Evolutionary conservation across 1,140 invertebrate genomes (phyloP).

Genomic region (Monomorium pharaonis): DNA sequence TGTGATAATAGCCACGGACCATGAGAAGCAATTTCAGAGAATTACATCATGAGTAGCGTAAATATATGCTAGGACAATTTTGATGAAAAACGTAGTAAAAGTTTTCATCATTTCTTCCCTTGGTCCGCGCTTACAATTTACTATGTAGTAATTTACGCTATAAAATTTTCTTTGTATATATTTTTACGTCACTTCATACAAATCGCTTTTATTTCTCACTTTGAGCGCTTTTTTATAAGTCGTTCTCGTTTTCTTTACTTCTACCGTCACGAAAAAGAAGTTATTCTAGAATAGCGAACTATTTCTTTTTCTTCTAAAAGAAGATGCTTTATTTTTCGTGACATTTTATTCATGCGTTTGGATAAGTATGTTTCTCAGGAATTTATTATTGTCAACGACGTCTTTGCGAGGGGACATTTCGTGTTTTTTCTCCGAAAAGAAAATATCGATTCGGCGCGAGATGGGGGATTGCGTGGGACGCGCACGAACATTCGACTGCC

Average conservation of each 20-base stretch:
- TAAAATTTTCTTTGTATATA: too few relatives aligned
- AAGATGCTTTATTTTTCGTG: not conserved
- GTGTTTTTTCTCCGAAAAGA: constrained; percentile 7
- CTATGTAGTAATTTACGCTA: too few relatives aligned
- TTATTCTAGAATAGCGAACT: not conserved
- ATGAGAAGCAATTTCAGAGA: too few relatives aligned
- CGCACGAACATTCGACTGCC: constrained; percentile 50
- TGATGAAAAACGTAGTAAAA: too few relatives aligned
- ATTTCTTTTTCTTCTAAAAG: not conserved
- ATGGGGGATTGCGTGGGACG: constrained; percentile 57
- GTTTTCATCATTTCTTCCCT: too few relatives aligned
- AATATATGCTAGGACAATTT: too few relatives aligned
- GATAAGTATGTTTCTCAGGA: not conserved
- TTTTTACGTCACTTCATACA: too few relatives aligned
- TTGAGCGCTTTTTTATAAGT: not conserved
- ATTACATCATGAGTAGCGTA: too few relatives aligned
- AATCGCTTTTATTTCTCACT: not conserved
- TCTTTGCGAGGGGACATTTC: constrained; percentile 1
- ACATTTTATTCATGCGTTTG: constrained; percentile 10
- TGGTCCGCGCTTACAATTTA: too few relatives aligned
- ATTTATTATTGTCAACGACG: constrained; percentile 13
- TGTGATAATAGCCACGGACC: too few relatives aligned
- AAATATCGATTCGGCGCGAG: constrained; percentile 58
- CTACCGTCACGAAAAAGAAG: not conserved
- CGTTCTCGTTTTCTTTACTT: not conserved